Base-by-base conservation (phyloP, 2,888 invertebrate genomes). In the Sinohyriopsis cumingii region DNA sequence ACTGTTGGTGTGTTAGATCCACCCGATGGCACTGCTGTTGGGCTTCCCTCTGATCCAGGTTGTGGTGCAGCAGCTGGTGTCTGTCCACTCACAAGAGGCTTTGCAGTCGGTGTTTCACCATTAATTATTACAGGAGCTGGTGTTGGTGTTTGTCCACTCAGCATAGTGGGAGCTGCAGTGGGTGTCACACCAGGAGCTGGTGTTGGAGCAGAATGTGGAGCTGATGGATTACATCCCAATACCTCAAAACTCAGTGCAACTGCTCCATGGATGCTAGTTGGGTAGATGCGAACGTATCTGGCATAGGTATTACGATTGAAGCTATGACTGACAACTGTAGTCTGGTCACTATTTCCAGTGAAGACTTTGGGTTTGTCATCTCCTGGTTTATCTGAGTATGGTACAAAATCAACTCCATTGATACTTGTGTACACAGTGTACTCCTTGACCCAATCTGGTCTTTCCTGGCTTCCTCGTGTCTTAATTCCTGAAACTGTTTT, bases 171-270 rank as follows among this genome's bases (percentile, higher is more conserved):
- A 22, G 67, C 63, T 5, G 22, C 25, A 28, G 45, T 45, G 15
- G 45, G 28, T 25, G 55, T 55, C 6, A 64, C 55, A 25, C 64
- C 28, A 20, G 64, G 64, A 9, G n/a, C 55, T n/a, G 57, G 54
- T 20, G 65, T 65, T 18, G 59, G 22, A 22, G 67, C 59, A n/a
- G 69, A 20, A 20, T 66, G 65, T 12, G 78, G 73, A 20, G 72
- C 71, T n/a, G 85, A 78, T 54, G 82, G 79, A 55, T 83, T 76
- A 72, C 86, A 86, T 12, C 86, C 86, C 20, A 81, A 72, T n/a
- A 86, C 72, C 65, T 85, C 81, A 65, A 85, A 85, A 59, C 80
- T 82, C 66, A 86, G 63, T 9, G 81, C 83, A 22, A 77, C 67
- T 19, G 70, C 75, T 28, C 73, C 78, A 63, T 84, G 73, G 74